Conservation (phyloP, 2,888 invertebrate genomes). For the Cantharis rustica region DNA sequence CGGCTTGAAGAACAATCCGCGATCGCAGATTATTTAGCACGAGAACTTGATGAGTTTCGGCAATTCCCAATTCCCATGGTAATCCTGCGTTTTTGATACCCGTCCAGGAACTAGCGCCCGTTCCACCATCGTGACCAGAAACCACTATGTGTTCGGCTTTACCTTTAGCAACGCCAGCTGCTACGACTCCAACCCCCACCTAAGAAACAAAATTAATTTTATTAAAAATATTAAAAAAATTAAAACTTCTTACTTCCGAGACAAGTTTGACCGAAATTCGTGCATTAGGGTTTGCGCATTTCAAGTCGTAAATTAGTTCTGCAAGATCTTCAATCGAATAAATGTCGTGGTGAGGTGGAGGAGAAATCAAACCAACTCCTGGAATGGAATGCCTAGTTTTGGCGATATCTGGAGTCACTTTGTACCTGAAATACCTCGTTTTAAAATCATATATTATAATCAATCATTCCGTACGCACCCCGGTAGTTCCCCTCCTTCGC, state of each 20-base stretch:
- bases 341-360: slow-evolving; percentile 99
- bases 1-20: slow-evolving; percentile 93
- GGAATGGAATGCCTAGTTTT: slow-evolving; percentile 93
- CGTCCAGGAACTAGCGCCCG: slow-evolving; percentile 98
- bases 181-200: slow-evolving; percentile 97
- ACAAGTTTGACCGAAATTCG: slow-evolving; percentile 97
- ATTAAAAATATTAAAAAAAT: not conserved
- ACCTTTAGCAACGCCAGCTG: slow-evolving; percentile 98
- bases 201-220: slow-evolving; percentile 9
- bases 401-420: slow-evolving; percentile 95
- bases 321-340: slow-evolving; percentile 99
- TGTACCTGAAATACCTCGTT: slow-evolving; percentile 55
- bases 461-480: slow-evolving; percentile 52
- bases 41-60: slow-evolving; percentile 97
- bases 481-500: slow-evolving; percentile 97
- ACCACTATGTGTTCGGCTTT: slow-evolving; percentile 99
- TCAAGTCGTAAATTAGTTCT: slow-evolving; percentile 96
- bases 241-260: slow-evolving; percentile 67
- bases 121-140: slow-evolving; percentile 99
- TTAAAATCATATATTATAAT: not conserved
- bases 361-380: slow-evolving; percentile 96
- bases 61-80: slow-evolving; percentile 98
- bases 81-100: slow-evolving; percentile 97
- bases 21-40: slow-evolving; percentile 91
- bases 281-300: slow-evolving; percentile 94